These are phyloP conservation scores for Drosophila elegans DNA, from an alignment of 1,140 invertebrate species.

Conservation along the genomic window DNA sequence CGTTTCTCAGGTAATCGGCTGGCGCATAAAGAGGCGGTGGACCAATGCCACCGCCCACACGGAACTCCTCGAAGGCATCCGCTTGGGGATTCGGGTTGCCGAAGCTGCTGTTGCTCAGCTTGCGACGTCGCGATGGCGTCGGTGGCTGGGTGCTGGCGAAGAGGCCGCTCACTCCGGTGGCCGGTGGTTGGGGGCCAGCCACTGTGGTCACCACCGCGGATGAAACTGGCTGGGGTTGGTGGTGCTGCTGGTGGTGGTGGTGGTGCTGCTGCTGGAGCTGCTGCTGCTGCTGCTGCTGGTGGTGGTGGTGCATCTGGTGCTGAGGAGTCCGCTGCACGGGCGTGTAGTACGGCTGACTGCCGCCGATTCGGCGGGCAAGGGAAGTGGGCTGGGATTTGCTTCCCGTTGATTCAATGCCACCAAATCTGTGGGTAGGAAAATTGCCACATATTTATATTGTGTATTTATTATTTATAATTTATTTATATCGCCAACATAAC, in stretches of 20 bases:
- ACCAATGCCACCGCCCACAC: conserved; percentile 63
- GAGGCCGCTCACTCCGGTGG: conserved; percentile 75
- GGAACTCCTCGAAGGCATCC: conserved; percentile 68
- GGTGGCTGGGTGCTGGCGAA: conserved; percentile 85
- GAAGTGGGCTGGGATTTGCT: conserved; percentile 57
- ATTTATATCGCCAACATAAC: too few species aligned
- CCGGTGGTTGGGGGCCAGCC: conserved; percentile 83
- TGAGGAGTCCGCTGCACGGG: conserved; percentile 70
- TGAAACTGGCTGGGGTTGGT: conserved; percentile 22
- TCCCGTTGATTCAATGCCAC: conserved; percentile 14
- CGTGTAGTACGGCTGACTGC: conserved; percentile 69
- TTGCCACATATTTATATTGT: too few species aligned
- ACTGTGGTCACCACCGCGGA: background rate
- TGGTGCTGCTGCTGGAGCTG: conserved; percentile 15
- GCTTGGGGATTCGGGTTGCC: conserved; percentile 25
- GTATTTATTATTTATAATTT: too few species aligned
- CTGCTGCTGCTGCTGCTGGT: conserved; percentile 10
- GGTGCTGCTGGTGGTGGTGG: conserved; percentile 6
- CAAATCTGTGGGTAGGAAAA: conserved; percentile 8
- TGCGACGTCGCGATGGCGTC: conserved; percentile 90
- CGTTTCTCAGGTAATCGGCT: conserved; percentile 85
- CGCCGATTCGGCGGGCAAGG: conserved; percentile 59
- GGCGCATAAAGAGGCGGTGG: conserved; percentile 83
- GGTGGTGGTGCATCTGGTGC: conserved; percentile 68
- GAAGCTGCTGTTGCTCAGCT: conserved; percentile 87